phyloP scores from a whole-genome alignment of 53 echinoderm and acorn worm species.

The Zoroaster sp. region DNA sequence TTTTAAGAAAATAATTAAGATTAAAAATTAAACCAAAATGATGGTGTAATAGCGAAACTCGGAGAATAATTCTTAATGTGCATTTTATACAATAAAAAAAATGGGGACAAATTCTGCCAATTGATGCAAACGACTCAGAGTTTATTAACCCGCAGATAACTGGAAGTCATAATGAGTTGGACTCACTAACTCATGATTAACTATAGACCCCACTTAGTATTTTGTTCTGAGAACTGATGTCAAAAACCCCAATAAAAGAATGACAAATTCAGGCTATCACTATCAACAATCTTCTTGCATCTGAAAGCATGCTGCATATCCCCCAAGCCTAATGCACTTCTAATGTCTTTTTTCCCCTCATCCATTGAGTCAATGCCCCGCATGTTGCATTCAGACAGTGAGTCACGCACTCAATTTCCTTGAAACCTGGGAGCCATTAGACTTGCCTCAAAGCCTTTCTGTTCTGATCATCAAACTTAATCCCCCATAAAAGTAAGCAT shows the following conservation, averaged over 20 bases:
- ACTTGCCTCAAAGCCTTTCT: slow-evolving; percentile 6
- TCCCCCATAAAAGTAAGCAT: background rate
- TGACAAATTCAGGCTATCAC: background rate
- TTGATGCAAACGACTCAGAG: background rate
- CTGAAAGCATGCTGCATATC: too few relatives aligned
- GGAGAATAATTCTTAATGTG: too few relatives aligned
- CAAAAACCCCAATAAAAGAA: background rate
- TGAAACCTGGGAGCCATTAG: slow-evolving; percentile 58
- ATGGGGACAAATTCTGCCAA: too few relatives aligned
- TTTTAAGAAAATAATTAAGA: too few relatives aligned
- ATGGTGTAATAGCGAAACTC: too few relatives aligned
- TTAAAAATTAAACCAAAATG: too few relatives aligned
- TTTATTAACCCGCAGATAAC: background rate
- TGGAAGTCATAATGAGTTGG: background rate
- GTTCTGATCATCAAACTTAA: background rate
- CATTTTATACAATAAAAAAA: too few relatives aligned
- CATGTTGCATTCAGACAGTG: slow-evolving; percentile 11
- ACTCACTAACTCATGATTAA: background rate
- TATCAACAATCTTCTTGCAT: too few relatives aligned
- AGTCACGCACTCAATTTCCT: slow-evolving; percentile 47
- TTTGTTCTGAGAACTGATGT: background rate
- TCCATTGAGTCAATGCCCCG: slow-evolving; percentile 42
- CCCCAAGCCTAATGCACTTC: too few relatives aligned
- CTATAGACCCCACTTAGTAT: background rate
- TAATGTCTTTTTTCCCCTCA: background rate